Evolutionary conservation across 2,113 vertebrate species (phyloP).

Genomic region (Tyrannus savana): DNA sequence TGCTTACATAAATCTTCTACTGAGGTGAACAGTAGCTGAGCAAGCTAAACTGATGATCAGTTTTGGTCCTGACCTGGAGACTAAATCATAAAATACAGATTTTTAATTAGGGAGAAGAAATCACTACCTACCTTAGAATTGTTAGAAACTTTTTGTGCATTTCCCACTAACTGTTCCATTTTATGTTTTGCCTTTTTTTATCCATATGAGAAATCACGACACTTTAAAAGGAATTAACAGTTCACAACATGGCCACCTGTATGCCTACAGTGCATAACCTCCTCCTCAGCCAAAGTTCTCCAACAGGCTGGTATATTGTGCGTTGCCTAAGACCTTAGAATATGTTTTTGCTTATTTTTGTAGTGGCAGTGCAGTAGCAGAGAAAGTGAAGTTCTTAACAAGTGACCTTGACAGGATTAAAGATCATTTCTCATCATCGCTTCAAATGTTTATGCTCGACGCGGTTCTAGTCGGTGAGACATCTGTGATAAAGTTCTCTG

Average conservation of each 20-base stretch:
- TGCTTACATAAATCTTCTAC: background rate
- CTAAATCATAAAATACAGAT: constrained; percentile 8
- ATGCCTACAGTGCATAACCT: constrained; percentile 22
- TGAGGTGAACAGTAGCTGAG: background rate
- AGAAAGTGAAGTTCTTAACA: constrained; percentile 70
- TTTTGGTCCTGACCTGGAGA: constrained; percentile 12
- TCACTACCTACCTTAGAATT: background rate
- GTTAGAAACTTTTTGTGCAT: constrained; percentile 13
- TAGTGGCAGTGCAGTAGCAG: constrained; percentile 75
- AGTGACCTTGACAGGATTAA: constrained; percentile 68
- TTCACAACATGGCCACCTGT: background rate
- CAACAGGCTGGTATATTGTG: constrained; percentile 52
- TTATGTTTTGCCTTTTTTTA: background rate
- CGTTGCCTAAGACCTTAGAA: constrained; percentile 48
- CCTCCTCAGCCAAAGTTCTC: constrained; percentile 48
- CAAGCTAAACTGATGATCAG: constrained; percentile 12
- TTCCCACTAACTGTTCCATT: constrained; percentile 3
- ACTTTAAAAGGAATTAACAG: constrained; percentile 12
- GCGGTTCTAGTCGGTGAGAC: constrained; percentile 93
- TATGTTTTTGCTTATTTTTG: constrained; percentile 69
- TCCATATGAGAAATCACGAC: background rate
- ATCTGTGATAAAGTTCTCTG: constrained; percentile 97
- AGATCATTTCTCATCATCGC: constrained; percentile 48
- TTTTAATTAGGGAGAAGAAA: constrained; percentile 8
- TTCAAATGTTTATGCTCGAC: constrained; percentile 83